phyloP scores from a whole-genome alignment of 1,140 invertebrate genomes.

The Phocides pigmalion region DNA sequence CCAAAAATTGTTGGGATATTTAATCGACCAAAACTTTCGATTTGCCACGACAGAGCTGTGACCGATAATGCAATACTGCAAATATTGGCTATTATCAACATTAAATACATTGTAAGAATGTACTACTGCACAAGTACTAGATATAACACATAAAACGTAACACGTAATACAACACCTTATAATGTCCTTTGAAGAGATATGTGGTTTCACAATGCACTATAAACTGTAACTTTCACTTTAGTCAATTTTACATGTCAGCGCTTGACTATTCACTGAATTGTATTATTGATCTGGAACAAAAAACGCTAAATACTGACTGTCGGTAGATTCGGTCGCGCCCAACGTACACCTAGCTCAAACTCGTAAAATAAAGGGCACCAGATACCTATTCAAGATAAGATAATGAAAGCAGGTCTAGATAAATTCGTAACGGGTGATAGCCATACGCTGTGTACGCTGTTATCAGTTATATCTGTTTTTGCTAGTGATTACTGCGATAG shows the following conservation, averaged over 20 bases:
- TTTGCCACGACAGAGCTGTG: too few relatives aligned
- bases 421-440: constrained; percentile 73
- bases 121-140: too few relatives aligned
- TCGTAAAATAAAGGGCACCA: constrained; percentile 74
- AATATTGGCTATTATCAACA: too few relatives aligned
- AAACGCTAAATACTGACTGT: not conserved
- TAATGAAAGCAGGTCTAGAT: constrained; percentile 82
- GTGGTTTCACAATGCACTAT: not conserved
- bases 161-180: not conserved
- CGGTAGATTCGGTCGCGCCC: constrained; percentile 47
- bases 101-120: too few relatives aligned
- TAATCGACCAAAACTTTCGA: too few relatives aligned
- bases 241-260: not conserved
- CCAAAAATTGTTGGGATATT: too few relatives aligned
- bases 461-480: constrained; percentile 71
- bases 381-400: constrained; percentile 73
- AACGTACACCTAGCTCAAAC: constrained; percentile 49
- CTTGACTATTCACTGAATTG: constrained; percentile 3
- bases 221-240: not conserved
- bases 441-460: constrained; percentile 43
- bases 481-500: constrained; percentile 70
- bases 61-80: too few relatives aligned
- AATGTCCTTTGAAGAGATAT: not conserved
- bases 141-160: not conserved
- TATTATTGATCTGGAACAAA: not conserved